Base-by-base conservation (phyloP, 2,888 invertebrate species). In the Gasteruption jaculator region DNA sequence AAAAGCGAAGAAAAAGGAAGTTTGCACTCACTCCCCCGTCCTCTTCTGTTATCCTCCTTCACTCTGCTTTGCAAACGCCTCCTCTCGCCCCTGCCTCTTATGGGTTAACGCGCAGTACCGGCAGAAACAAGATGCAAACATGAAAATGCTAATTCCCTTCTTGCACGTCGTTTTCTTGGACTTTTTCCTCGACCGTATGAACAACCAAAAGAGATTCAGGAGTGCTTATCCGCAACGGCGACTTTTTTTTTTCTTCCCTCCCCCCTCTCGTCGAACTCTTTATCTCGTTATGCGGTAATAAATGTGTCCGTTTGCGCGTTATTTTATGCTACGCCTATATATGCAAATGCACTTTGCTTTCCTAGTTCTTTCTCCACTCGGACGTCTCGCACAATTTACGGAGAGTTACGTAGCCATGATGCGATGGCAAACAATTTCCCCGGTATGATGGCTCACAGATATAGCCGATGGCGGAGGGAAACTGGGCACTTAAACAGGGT, bases 141-240 rank as follows among this genome's bases (percentile, higher is more conserved):
- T 50, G 52, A 56, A 55, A 55, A 56, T 56, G 52, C 54, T 54
- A 55, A 57, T 57, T 53, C 49, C 43, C 46, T 48, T 41, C 41
- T 37, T 45, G 40, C 37, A 43, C 41, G 43, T 45, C 44, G 48
- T 46, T 48, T 49, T 43, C 44, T 45, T 46, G 45, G 44, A 38
- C 44, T 43, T 46, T n/a, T n/a, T n/a, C n/a, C n/a, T n/a, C n/a
- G n/a, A n/a, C n/a, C n/a, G n/a, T n/a, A 33, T 43, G 57, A 58
- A 57, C 56, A 53, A 45, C 58, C 56, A 56, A 54, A 55, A 58
- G 56, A 57, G 55, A 59, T 59, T 58, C 26, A n/a, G n/a, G 52
- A 60, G 60, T 60, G 57, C 57, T 60, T 56, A 59, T 59, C 59
- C 57, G n/a, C n/a, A n/a, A n/a, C n/a, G n/a, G n/a, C n/a, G n/a